Evolutionary conservation across 2,888 invertebrate genomes (phyloP).

Genomic region (Morpho achilles): DNA sequence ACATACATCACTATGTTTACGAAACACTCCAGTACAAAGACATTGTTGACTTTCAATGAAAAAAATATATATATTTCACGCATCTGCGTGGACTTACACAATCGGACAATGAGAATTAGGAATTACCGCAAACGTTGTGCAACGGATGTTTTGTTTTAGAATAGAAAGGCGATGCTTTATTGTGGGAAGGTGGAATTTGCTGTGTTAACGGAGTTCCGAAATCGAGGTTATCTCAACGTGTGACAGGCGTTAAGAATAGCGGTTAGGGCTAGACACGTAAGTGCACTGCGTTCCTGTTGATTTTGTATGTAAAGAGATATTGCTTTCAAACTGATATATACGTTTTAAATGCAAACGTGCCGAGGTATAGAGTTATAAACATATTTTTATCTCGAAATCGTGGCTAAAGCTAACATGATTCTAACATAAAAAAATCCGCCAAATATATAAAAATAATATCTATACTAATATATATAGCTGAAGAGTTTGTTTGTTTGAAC

Average conservation of each 20-base stretch:
- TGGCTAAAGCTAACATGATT: too few species aligned
- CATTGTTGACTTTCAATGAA: conserved; percentile 12
- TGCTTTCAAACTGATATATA: not conserved
- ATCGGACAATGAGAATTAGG: conserved; percentile 24
- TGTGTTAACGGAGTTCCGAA: conserved; percentile 31
- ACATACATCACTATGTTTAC: not conserved
- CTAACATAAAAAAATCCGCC: too few species aligned
- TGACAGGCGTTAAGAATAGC: conserved; percentile 23
- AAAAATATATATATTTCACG: conserved; percentile 21
- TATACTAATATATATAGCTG: too few species aligned
- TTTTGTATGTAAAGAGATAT: too few species aligned
- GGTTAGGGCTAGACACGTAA: conserved; percentile 9
- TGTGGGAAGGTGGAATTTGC: conserved; percentile 32
- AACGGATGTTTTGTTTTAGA: conserved; percentile 31
- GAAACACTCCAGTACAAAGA: conserved; percentile 2
- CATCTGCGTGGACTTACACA: conserved; percentile 24
- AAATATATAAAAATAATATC: too few species aligned
- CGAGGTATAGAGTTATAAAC: too few species aligned
- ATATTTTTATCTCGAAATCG: too few species aligned
- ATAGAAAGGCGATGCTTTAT: conserved; percentile 29
- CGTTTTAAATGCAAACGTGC: not conserved
- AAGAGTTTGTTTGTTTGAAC: too few species aligned
- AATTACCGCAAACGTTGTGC: conserved; percentile 26
- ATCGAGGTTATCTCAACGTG: conserved; percentile 30
- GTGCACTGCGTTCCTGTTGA: not conserved